Evolutionary conservation across 1,140 invertebrate species (phyloP).

Genomic region (Aphaenogaster ashmeadi): DNA sequence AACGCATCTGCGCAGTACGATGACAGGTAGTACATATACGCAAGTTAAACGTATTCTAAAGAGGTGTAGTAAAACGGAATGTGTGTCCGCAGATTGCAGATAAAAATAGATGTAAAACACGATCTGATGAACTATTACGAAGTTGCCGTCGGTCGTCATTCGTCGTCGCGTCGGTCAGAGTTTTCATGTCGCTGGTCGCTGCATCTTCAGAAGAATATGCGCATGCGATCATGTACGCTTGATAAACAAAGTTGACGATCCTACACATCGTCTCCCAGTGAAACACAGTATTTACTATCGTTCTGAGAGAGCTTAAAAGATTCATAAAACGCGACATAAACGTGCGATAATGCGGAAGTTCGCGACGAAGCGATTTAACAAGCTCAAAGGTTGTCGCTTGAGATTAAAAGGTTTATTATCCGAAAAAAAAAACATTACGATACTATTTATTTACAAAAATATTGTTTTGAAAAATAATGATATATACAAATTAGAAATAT

Average conservation of each 20-base stretch:
- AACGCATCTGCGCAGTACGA: constrained; percentile 35
- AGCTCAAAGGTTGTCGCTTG: background rate
- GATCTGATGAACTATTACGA: constrained; percentile 36
- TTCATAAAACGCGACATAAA: background rate
- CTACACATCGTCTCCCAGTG: background rate
- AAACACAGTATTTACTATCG: background rate
- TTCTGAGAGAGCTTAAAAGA: background rate
- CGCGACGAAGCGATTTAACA: constrained; percentile 1
- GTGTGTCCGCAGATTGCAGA: constrained; percentile 18
- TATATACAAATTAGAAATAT: background rate
- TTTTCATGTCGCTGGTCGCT: background rate
- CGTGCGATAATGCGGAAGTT: constrained; percentile 4
- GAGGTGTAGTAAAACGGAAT: constrained; percentile 26
- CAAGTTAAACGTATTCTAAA: constrained; percentile 30
- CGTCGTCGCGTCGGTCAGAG: background rate
- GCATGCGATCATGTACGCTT: constrained; percentile 15
- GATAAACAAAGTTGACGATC: constrained; percentile 42
- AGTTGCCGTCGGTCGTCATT: constrained; percentile 28
- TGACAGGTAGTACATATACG: constrained; percentile 25
- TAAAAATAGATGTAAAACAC: constrained; percentile 49
- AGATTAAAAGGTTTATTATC: constrained; percentile 4
- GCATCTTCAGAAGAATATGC: constrained; percentile 11
- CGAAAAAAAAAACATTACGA: background rate
- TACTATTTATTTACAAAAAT: background rate
- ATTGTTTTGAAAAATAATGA: background rate